Evolutionary conservation across 2,888 invertebrate species (phyloP), one percentile per base, ranked within the genome.

Genomic region (Rhagium mordax): DNA sequence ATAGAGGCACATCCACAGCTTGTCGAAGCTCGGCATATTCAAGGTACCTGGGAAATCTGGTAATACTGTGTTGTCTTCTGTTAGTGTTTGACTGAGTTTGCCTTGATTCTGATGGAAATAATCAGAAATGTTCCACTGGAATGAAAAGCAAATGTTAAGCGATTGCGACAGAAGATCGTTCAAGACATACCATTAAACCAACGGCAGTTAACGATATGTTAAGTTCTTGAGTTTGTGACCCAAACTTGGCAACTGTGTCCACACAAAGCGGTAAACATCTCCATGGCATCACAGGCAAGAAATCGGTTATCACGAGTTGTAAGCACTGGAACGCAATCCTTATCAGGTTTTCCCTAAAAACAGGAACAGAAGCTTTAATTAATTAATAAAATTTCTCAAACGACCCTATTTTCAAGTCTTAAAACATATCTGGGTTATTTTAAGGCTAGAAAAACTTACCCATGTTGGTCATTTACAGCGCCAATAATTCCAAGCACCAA

Each of bases 81-180:
- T 91, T 74, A 96, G 89, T 18, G 94, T 93, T 69, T 91, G 91
- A 82, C 93, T 92, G 57, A 96, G 88, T 87, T 95, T 95, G 80
- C 96, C 95, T 84, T 96, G 95, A 87, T 98, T 98, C 91, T 98
- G 98, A 89, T 95, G 97, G 83, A 98, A 94, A 87, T 97, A 98
- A 89, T 99, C 99, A 0, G 98, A 97, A 83, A 99, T 98, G 87
- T 98, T 99, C 99, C 98, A 99, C 97, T 98, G 72, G 89, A 91
- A 90, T 73, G 67, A 72, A 79, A 77, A 24, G 24, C 8, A 6
- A 16, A 16, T 6, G 10, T n/a, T 29, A 1, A 15, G 27, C 29
- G n/a, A n/a, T n/a, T n/a, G n/a, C 3, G 13, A 33, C 18, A 15
- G 15, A 21, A 16, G 18, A 66, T 24, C 51, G 3, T 41, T 41